Evolutionary conservation across 1,140 invertebrate genomes (phyloP).

Genomic region (Drosophila trapezifrons): DNA sequence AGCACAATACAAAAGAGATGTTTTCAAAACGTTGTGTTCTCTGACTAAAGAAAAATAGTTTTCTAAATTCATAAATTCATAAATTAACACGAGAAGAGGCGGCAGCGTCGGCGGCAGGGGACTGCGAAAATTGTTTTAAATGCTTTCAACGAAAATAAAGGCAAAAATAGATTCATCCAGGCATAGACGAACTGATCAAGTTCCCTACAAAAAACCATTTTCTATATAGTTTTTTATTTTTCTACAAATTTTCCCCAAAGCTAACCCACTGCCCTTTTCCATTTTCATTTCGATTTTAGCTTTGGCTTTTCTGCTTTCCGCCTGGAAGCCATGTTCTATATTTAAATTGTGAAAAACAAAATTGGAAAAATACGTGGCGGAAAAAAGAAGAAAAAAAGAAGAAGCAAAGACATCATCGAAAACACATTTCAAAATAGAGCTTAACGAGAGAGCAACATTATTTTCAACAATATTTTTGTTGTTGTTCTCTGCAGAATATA

Average conservation of each 20-base stretch:
- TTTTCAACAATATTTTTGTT: slow-evolving; percentile 48
- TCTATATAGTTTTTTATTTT: not conserved
- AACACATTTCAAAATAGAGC: slow-evolving; percentile 50
- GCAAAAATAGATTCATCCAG: slow-evolving; percentile 37
- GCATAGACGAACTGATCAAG: slow-evolving; percentile 54
- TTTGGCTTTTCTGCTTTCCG: not conserved
- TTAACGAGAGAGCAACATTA: slow-evolving; percentile 21
- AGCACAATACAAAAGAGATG: slow-evolving; percentile 39
- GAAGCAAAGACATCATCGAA: slow-evolving; percentile 35
- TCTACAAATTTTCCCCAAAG: no score
- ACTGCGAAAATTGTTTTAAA: slow-evolving; percentile 37
- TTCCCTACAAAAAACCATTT: slow-evolving; percentile 27
- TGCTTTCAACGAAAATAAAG: slow-evolving; percentile 31
- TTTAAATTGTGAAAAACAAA: slow-evolving; percentile 65
- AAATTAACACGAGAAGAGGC: slow-evolving; percentile 33
- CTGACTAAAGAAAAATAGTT: slow-evolving; percentile 37
- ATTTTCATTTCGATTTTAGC: not conserved
- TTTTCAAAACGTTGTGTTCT: slow-evolving; percentile 34
- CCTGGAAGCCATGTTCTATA: slow-evolving; percentile 49
- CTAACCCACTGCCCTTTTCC: slow-evolving; percentile 36
- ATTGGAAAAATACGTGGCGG: slow-evolving; percentile 18
- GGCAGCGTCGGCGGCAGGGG: not conserved
- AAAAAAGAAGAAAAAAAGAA: slow-evolving; percentile 28
- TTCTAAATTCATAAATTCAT: slow-evolving; percentile 56
- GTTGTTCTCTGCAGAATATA: slow-evolving; percentile 44